Percentiles rank a stretch among this genome's conserved stretches.
Evolutionary conservation across 2,113 vertebrate species (phyloP).

Genomic region (Butorides virescens): DNA sequence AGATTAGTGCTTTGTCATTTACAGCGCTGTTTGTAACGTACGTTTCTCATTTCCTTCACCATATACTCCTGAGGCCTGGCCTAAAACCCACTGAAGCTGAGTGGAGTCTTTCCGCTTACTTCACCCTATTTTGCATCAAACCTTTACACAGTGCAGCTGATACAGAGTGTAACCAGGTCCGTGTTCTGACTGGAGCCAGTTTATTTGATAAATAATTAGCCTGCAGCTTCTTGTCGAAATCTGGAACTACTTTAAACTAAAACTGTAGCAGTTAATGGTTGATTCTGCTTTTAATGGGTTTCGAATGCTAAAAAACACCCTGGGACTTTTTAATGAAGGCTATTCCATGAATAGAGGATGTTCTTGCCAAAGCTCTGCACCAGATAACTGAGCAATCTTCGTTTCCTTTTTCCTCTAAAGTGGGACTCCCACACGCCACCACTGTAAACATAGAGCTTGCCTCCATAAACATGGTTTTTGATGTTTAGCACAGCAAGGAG

Average conservation of each 20-base stretch:
- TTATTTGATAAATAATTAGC: constrained; percentile 24
- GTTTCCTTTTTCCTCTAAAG: constrained; percentile 49
- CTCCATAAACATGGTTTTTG: constrained; percentile 41
- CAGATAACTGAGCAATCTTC: constrained; percentile 53
- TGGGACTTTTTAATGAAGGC: constrained; percentile 45
- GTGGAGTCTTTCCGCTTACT: background rate
- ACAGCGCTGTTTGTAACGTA: background rate
- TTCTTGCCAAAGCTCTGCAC: constrained; percentile 43
- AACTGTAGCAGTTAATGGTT: background rate
- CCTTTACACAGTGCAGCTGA: background rate
- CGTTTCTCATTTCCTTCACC: constrained; percentile 30
- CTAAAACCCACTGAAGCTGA: background rate
- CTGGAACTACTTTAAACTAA: constrained; percentile 43
- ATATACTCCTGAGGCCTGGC: background rate
- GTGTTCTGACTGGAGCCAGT: background rate
- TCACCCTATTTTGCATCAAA: constrained; percentile 20
- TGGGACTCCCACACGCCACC: constrained; percentile 36
- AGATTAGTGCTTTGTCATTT: constrained; percentile 37
- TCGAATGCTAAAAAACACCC: constrained; percentile 45
- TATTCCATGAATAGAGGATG: constrained; percentile 57
- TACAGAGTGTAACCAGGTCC: background rate
- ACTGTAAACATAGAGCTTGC: constrained; percentile 22
- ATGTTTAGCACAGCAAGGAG: constrained; percentile 1
- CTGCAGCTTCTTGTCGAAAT: constrained; percentile 2
- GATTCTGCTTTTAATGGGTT: constrained; percentile 48